phyloP scores from a whole-genome alignment of 2,888 invertebrate genomes.

The Lagria hirta region DNA sequence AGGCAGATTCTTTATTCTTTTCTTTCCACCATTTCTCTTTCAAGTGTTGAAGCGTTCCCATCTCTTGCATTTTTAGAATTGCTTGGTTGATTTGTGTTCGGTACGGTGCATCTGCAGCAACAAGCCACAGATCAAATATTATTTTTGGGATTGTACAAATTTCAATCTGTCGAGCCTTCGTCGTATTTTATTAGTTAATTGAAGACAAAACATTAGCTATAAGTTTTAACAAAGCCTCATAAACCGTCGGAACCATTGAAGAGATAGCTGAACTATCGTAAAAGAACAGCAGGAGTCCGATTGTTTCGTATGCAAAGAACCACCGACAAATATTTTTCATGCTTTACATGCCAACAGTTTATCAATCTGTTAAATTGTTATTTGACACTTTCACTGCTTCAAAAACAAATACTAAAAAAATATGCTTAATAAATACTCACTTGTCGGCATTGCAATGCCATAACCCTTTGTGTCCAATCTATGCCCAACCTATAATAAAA shows the following conservation, averaged over 20 bases:
- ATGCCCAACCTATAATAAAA: no score
- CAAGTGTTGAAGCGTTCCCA: constrained; percentile 74
- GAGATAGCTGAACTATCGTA: constrained; percentile 38
- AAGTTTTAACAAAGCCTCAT: constrained; percentile 40
- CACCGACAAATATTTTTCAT: constrained; percentile 39
- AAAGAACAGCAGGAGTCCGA: constrained; percentile 44
- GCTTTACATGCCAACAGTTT: constrained; percentile 27
- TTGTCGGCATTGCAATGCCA: constrained; percentile 87
- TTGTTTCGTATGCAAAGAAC: constrained; percentile 46
- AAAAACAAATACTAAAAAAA: no score
- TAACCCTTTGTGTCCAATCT: constrained; percentile 89
- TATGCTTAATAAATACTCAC: constrained; percentile 68
- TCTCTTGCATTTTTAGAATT: constrained; percentile 87
- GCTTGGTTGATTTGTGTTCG: constrained; percentile 82
- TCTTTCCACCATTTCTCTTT: constrained; percentile 93
- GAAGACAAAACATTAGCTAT: constrained; percentile 38
- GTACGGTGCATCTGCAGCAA: constrained; percentile 68
- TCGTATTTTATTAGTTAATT: constrained; percentile 45
- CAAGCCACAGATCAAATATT: constrained; percentile 8
- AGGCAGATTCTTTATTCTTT: constrained; percentile 62
- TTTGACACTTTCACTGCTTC: constrained; percentile 32
- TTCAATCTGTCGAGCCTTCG: no score
- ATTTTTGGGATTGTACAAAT: no score
- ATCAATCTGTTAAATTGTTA: constrained; percentile 30
- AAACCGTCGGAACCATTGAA: constrained; percentile 43